Evolutionary conservation across 2,797 vertebrate species (phyloP).

Genomic region (Oryzias dopingdopingensis): DNA sequence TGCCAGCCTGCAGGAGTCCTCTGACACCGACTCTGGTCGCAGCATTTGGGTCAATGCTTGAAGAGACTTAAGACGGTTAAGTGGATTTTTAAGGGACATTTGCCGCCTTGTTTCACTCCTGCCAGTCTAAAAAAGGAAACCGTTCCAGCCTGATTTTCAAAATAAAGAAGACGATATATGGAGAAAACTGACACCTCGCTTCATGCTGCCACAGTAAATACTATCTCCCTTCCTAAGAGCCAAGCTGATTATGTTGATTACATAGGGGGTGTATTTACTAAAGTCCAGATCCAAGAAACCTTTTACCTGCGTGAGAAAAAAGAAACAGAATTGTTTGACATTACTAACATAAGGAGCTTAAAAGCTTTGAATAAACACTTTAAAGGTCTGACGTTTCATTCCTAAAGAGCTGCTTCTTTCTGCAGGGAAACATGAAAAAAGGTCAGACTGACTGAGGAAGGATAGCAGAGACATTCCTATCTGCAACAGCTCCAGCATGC

Average conservation of each 20-base stretch:
- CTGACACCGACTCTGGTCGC: not conserved
- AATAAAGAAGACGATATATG: not conserved
- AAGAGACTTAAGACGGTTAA: conserved; percentile 16
- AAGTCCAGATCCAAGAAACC: conserved; percentile 4
- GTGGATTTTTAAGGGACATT: conserved; percentile 13
- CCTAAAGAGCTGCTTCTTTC: conserved; percentile 18
- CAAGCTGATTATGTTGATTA: not conserved
- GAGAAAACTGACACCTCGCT: not conserved
- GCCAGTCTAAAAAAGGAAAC: not conserved
- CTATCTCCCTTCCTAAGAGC: not conserved
- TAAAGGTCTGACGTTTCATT: conserved; percentile 23
- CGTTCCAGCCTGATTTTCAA: not conserved
- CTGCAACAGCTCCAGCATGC: conserved; percentile 27
- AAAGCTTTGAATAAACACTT: conserved; percentile 31
- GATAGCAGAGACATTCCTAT: conserved; percentile 19
- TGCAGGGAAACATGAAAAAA: conserved; percentile 18
- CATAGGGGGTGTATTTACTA: not conserved
- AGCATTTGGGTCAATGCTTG: conserved; percentile 23
- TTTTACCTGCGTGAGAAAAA: conserved; percentile 2
- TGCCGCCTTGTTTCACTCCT: not conserved
- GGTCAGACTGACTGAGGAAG: conserved; percentile 23
- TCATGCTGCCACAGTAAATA: conserved; percentile 1
- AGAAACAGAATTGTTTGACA: conserved; percentile 11
- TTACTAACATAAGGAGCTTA: conserved; percentile 23
- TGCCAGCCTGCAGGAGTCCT: conserved; percentile 12